phyloP scores from a whole-genome alignment of 2,797 vertebrate genomes.

The Bradypus variegatus region DNA sequence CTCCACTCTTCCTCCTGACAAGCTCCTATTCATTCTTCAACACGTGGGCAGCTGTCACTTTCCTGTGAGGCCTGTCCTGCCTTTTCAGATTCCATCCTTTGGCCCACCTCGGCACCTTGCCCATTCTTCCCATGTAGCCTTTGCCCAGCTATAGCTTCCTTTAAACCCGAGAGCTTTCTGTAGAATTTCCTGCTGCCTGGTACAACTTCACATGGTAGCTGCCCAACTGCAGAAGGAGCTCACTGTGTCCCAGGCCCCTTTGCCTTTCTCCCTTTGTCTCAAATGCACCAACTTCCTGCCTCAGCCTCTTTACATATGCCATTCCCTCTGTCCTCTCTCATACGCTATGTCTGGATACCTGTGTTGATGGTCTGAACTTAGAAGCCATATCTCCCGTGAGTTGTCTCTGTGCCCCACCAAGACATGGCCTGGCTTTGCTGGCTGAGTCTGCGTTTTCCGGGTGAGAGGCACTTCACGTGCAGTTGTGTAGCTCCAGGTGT shows the following conservation, averaged over 20 bases:
- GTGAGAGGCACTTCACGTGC: rapidly evolving
- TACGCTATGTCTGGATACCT: background rate
- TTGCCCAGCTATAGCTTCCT: background rate
- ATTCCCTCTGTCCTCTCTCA: background rate
- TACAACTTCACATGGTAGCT: background rate
- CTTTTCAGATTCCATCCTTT: background rate
- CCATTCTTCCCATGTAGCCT: too few species aligned
- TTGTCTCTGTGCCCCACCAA: background rate
- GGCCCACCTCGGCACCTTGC: background rate
- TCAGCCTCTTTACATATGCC: background rate
- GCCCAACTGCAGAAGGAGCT: background rate
- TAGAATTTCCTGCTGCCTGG: too few species aligned
- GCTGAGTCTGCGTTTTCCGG: background rate
- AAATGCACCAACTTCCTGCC: background rate
- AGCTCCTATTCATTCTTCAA: background rate
- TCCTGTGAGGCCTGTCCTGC: background rate
- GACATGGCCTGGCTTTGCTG: background rate
- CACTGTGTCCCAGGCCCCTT: background rate
- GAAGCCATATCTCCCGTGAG: background rate
- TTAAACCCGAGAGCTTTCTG: background rate
- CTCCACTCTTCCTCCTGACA: background rate
- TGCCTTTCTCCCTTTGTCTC: background rate
- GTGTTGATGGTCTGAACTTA: background rate
- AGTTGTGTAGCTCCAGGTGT: background rate
- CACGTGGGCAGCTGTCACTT: background rate